Evolutionary conservation across 2,888 invertebrate genomes (phyloP).

Genomic region (Graphium colonna): DNA sequence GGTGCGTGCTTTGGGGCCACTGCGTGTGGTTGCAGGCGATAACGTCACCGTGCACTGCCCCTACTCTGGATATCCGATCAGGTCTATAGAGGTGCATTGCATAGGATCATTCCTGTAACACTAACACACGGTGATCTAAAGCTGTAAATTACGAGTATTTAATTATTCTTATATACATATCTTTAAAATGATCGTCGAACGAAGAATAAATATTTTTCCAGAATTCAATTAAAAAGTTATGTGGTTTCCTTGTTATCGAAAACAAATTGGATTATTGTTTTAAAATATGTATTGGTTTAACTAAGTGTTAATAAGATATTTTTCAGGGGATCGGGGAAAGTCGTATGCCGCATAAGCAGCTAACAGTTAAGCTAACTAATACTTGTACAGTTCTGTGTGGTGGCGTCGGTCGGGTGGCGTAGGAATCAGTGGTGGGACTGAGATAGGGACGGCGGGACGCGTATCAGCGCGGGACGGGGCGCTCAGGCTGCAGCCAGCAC

Average conservation of each 20-base stretch:
- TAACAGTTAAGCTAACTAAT: neutral
- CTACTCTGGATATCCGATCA: conserved; percentile 92
- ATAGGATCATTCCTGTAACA: conserved; percentile 53
- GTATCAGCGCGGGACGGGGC: conserved; percentile 58
- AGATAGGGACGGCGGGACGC: conserved; percentile 65
- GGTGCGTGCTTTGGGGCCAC: conserved; percentile 84
- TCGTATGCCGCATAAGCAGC: too few relatives aligned
- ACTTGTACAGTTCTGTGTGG: conserved; percentile 63
- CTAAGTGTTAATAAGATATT: too few relatives aligned
- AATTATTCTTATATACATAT: too few relatives aligned
- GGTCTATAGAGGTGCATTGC: conserved; percentile 77
- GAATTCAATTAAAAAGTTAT: too few relatives aligned
- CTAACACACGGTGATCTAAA: conserved; percentile 3
- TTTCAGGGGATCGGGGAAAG: too few relatives aligned
- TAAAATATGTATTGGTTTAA: too few relatives aligned
- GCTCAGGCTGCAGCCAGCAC: conserved; percentile 57
- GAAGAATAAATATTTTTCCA: too few relatives aligned
- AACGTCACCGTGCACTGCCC: conserved; percentile 88
- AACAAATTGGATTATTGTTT: too few relatives aligned
- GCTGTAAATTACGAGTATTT: too few relatives aligned
- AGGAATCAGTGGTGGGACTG: conserved; percentile 69
- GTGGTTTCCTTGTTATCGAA: too few relatives aligned
- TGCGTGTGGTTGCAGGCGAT: conserved; percentile 88
- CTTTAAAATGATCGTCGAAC: too few relatives aligned
- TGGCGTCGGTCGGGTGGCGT: conserved; percentile 51